Percentiles rank a stretch among this genome's conserved stretches.
Conservation (phyloP, 1,140 invertebrate genomes). For the Bombyx mandarina region DNA sequence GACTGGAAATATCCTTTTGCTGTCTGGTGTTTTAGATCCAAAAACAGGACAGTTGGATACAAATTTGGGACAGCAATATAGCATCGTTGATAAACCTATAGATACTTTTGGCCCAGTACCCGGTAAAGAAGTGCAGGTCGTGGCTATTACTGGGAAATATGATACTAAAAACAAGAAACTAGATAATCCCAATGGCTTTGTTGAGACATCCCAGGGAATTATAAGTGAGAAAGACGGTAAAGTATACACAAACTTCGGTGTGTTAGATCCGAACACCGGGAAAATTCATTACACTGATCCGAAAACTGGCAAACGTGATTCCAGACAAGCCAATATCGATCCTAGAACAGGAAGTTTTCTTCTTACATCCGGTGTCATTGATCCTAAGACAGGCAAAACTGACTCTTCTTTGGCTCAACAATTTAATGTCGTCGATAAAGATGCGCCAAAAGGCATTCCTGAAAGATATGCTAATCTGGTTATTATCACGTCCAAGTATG, state of each 20-base stretch:
- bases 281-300: conserved; percentile 76
- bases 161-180: conserved; percentile 69
- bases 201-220: conserved; percentile 66
- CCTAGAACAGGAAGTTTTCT: conserved; percentile 72
- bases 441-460: conserved; percentile 66
- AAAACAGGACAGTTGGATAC: conserved; percentile 69
- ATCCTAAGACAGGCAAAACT: conserved; percentile 74
- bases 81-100: conserved; percentile 74
- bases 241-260: conserved; percentile 75
- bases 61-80: conserved; percentile 68
- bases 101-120: conserved; percentile 73
- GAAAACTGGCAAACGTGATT: conserved; percentile 74
- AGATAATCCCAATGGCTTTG: conserved; percentile 72
- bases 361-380: conserved; percentile 73
- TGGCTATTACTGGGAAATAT: conserved; percentile 71
- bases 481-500: conserved; percentile 72
- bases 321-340: conserved; percentile 74
- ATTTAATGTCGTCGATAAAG: conserved; percentile 75
- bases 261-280: conserved; percentile 74
- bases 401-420: conserved; percentile 75
- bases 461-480: conserved; percentile 73
- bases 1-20: conserved; percentile 71
- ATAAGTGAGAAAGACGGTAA: conserved; percentile 71
- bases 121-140: conserved; percentile 69
- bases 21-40: conserved; percentile 71